A percentile compares a stretch with the other conserved stretches of the same genome.
These are phyloP conservation scores for Cotesia chilonis DNA, from an alignment of 1,140 invertebrate genomes.

Conservation along the genomic window DNA sequence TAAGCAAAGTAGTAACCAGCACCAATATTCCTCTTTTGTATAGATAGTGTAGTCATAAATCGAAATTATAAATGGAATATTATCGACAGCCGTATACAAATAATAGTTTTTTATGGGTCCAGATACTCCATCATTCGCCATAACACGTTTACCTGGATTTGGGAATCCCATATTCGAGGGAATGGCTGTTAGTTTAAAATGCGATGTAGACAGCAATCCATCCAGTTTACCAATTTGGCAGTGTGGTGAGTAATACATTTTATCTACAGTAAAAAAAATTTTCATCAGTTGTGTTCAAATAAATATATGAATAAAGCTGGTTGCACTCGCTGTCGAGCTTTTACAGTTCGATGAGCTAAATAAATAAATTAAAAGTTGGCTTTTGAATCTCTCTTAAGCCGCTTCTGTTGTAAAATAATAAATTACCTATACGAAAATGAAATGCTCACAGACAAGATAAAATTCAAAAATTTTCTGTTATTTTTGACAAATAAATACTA, in stretches of 20 bases:
- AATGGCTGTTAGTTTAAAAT: conserved; percentile 85
- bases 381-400: too few species aligned
- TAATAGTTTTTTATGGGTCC: conserved; percentile 50
- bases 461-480: too few species aligned
- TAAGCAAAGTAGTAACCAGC: too few species aligned
- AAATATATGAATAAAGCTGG: background rate
- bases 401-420: too few species aligned
- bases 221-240: conserved; percentile 86
- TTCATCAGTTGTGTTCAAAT: conserved; percentile 16
- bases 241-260: conserved; percentile 55
- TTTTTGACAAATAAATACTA: too few species aligned
- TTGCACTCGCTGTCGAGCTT: too few species aligned
- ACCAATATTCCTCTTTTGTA: too few species aligned
- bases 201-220: conserved; percentile 91
- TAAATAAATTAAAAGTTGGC: too few species aligned
- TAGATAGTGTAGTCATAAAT: background rate
- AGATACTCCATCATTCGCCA: conserved; percentile 91
- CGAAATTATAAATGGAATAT: conserved; percentile 5
- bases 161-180: conserved; percentile 86
- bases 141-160: conserved; percentile 87
- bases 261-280: conserved; percentile 6
- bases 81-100: background rate
- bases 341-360: too few species aligned
- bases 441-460: too few species aligned
- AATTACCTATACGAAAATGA: too few species aligned